Conservation (phyloP, 2,797 vertebrate genomes). For the Valencia hispanica region DNA sequence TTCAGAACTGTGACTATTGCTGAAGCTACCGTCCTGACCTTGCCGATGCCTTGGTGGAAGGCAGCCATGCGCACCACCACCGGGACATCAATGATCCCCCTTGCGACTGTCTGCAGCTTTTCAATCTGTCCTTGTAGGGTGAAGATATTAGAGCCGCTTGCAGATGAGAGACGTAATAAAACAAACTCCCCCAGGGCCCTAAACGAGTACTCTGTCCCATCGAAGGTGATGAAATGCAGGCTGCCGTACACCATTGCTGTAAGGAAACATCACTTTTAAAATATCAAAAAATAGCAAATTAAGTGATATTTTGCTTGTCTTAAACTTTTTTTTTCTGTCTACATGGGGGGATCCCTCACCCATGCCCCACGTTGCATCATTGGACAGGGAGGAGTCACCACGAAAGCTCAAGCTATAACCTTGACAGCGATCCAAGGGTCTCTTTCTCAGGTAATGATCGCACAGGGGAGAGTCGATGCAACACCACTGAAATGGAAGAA, state of each 20-base stretch:
- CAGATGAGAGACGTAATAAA: conserved; percentile 82
- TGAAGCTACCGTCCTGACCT: conserved; percentile 69
- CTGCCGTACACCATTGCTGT: conserved; percentile 83
- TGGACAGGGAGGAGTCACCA: conserved; percentile 30
- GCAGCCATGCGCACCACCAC: conserved; percentile 82
- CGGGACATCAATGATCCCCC: conserved; percentile 69
- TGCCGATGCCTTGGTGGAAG: conserved; percentile 85
- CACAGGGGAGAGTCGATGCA: conserved; percentile 81
- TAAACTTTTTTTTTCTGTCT: neutral
- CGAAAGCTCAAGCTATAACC: conserved; percentile 71
- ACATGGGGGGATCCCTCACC: conserved; percentile 70
- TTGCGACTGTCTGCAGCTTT: conserved; percentile 58
- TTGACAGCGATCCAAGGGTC: conserved; percentile 82
- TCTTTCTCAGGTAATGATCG: conserved; percentile 80
- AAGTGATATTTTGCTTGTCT: neutral
- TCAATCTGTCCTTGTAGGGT: conserved; percentile 84
- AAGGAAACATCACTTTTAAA: neutral
- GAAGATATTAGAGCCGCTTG: conserved; percentile 84
- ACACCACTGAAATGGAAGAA: conserved; percentile 87
- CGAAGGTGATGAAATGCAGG: conserved; percentile 85
- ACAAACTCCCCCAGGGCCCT: conserved; percentile 85
- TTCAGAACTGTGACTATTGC: neutral
- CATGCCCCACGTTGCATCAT: conserved; percentile 69
- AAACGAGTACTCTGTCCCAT: conserved; percentile 83
- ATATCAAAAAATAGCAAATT: neutral